Percentiles rank a stretch among this genome's conserved stretches.
These are phyloP conservation scores for Spinibarbus caldwelli DNA, from an alignment of 2,797 vertebrate genomes.

Conservation along the genomic window DNA sequence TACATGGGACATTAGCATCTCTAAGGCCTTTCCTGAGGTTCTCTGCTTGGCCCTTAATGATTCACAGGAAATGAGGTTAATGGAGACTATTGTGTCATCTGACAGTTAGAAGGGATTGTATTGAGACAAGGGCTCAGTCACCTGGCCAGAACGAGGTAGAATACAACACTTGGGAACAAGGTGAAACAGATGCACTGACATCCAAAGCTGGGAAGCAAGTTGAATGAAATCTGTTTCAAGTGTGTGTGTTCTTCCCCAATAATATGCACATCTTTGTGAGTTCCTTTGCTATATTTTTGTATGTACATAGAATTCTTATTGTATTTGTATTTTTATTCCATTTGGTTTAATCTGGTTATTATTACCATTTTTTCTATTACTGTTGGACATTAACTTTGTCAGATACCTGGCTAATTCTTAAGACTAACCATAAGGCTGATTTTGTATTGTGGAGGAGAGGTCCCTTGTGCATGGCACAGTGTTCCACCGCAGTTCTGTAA, in stretches of 20 bases:
- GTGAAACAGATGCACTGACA: conserved; percentile 58
- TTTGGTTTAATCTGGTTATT: conserved; percentile 71
- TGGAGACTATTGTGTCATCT: conserved; percentile 34
- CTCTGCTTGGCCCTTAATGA: conserved; percentile 64
- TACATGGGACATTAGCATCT: conserved; percentile 50
- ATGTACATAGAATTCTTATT: conserved; percentile 79
- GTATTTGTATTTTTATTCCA: conserved; percentile 80
- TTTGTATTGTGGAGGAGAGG: conserved; percentile 58
- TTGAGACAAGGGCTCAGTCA: conserved; percentile 49
- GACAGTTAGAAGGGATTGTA: conserved; percentile 45
- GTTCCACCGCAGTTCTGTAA: conserved; percentile 40
- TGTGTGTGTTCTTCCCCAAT: conserved; percentile 53
- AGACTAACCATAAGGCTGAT: conserved; percentile 50
- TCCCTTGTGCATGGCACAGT: conserved; percentile 45
- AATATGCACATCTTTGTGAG: conserved; percentile 74
- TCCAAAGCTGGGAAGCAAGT: conserved; percentile 51
- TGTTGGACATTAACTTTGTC: conserved; percentile 63
- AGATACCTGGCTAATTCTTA: conserved; percentile 57
- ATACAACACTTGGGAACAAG: conserved; percentile 51
- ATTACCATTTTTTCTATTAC: conserved; percentile 66
- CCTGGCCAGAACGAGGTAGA: conserved; percentile 52
- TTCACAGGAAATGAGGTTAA: conserved; percentile 65
- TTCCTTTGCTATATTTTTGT: conserved; percentile 95
- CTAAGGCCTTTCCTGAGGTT: conserved; percentile 56
- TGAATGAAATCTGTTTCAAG: conserved; percentile 60